Conservation (phyloP, 1,140 invertebrate genomes). For the Drosophila paulistorum region DNA sequence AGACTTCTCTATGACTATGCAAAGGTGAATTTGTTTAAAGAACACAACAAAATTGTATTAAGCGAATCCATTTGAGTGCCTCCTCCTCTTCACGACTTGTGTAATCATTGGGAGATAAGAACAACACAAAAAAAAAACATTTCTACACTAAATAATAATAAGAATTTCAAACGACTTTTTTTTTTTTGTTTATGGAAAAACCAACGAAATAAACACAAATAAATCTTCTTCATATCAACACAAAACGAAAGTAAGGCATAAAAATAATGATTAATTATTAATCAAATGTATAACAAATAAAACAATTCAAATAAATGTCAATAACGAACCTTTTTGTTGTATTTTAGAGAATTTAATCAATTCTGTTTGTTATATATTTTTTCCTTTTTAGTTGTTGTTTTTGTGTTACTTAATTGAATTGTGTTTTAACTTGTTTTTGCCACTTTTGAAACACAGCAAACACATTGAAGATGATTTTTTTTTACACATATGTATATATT, state of each 20-base stretch:
- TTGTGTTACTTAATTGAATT: conserved; percentile 24
- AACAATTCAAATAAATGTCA: conserved; percentile 34
- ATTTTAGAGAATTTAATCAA: conserved; percentile 38
- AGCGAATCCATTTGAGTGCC: not conserved
- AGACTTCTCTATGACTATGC: not conserved
- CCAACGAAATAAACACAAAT: conserved; percentile 2
- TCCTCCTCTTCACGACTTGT: not conserved
- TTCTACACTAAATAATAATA: not conserved
- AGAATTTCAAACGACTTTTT: not conserved
- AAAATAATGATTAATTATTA: conserved; percentile 27
- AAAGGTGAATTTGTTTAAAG: not conserved
- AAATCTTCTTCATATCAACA: conserved; percentile 49
- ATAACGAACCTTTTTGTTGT: conserved; percentile 48
- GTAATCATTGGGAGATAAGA: not conserved
- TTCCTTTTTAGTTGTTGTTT: conserved; percentile 8
- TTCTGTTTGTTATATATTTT: conserved; percentile 29
- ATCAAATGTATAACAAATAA: conserved; percentile 44
- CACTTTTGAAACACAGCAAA: conserved; percentile 5
- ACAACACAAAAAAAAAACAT: not conserved
- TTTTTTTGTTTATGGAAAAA: not conserved
- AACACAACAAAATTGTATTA: not conserved
- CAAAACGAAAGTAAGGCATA: conserved; percentile 45
- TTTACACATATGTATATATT: not conserved
- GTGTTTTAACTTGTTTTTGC: conserved; percentile 20
- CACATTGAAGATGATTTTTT: conserved; percentile 1